phyloP scores from a whole-genome alignment of 2,888 invertebrate genomes.

The Andrena minutula region DNA sequence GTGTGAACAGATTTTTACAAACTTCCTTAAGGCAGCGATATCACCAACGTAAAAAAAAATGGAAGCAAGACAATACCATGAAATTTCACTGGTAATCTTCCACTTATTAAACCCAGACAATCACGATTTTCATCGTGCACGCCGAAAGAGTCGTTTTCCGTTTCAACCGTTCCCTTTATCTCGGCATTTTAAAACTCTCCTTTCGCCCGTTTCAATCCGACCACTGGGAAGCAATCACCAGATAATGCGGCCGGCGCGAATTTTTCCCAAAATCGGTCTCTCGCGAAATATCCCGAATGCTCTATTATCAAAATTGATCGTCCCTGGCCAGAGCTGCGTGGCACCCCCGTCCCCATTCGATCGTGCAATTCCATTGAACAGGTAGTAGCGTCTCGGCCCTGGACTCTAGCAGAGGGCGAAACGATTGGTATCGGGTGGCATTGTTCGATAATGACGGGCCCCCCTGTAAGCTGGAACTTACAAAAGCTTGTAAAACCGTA shows the following conservation, averaged over 20 bases:
- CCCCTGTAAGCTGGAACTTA: conserved; percentile 50
- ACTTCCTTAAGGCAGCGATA: no score
- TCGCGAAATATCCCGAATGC: conserved; percentile 36
- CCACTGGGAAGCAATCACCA: conserved; percentile 18
- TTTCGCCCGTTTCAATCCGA: conserved; percentile 17
- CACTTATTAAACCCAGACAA: background rate
- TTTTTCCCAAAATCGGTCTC: conserved; percentile 38
- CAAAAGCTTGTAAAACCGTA: conserved; percentile 63
- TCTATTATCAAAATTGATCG: conserved; percentile 66
- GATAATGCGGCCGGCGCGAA: conserved; percentile 19
- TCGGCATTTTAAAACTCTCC: conserved; percentile 9
- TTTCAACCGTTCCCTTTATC: conserved; percentile 1
- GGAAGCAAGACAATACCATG: no score
- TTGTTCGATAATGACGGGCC: conserved; percentile 70
- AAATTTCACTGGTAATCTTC: no score
- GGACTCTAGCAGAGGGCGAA: conserved; percentile 50
- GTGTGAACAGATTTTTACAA: no score
- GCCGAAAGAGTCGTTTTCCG: background rate
- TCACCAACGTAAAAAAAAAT: no score
- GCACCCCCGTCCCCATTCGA: background rate
- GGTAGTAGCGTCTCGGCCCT: conserved; percentile 44
- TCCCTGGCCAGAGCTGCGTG: conserved; percentile 33
- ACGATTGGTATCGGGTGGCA: conserved; percentile 63
- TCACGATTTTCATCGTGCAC: background rate
- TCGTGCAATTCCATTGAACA: conserved; percentile 51